Evolutionary conservation across 2,888 invertebrate genomes (phyloP).

Genomic region (Allacma fusca): DNA sequence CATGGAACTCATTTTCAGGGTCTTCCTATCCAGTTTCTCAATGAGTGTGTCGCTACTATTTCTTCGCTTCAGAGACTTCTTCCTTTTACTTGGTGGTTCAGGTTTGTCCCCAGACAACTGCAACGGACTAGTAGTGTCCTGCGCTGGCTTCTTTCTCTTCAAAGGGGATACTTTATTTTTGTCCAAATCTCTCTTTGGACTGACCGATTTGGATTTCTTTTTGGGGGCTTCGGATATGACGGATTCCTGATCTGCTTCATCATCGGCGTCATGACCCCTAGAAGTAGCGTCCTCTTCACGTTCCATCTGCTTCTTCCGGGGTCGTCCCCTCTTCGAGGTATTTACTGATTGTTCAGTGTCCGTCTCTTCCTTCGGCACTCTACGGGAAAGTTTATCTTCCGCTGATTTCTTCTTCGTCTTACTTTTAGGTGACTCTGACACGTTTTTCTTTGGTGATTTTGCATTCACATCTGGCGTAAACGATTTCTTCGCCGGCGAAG

Average conservation of each 20-base stretch:
- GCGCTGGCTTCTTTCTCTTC: not conserved
- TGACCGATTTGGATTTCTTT: constrained; percentile 47
- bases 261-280: constrained; percentile 49
- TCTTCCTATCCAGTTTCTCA: constrained; percentile 54
- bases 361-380: not conserved
- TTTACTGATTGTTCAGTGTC: constrained; percentile 20
- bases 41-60: constrained; percentile 48
- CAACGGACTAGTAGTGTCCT: not conserved
- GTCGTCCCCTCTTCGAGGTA: constrained; percentile 38
- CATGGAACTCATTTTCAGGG: constrained; percentile 48
- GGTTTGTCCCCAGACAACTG: not conserved
- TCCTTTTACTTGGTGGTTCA: constrained; percentile 24
- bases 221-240: constrained; percentile 12
- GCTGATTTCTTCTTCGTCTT: constrained; percentile 34
- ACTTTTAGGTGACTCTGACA: not conserved
- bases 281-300: constrained; percentile 33
- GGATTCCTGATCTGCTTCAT: constrained; percentile 51
- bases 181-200: constrained; percentile 46
- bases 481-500: constrained; percentile 33
- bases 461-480: not conserved
- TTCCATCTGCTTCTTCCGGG: constrained; percentile 35
- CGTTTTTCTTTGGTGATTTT: constrained; percentile 44
- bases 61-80: constrained; percentile 29
- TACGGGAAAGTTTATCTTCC: not conserved
- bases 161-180: constrained; percentile 16